Base-by-base conservation (phyloP, 2,113 vertebrate species). In the Bungarus multicinctus region DNA sequence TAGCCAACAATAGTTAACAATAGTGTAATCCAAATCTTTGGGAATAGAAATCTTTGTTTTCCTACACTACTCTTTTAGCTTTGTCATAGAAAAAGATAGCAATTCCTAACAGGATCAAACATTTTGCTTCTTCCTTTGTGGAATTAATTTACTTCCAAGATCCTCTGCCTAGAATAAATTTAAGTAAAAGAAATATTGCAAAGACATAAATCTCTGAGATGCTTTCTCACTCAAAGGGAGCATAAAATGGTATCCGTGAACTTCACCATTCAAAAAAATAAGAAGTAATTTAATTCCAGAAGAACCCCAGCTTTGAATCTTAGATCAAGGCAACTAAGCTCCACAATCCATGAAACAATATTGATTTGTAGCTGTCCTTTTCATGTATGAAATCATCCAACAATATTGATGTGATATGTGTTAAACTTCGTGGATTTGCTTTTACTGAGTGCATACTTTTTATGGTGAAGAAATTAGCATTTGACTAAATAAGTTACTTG, bases 401-500 rank as follows among this genome's bases (percentile, higher is more conserved):
- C 45, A 64, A 43, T 43, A 58, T 34, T 50, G 20, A 47, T 27
- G 9, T n/a, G 69, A 52, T 2, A 39, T 23, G 18, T 55, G 85
- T 94, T 89, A 94, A 88, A 5, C 5, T 50, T 91, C 25, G 3
- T 87, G 12, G 34, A 23, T 85, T 5, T 87, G 86, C 54, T 74
- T 94, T 93, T 87, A 93, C 43, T 4, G 89, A 3, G 85, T 91
- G 55, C 91, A 92, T 30, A 57, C 25, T 94, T 55, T 0, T 53
- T 89, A n/a, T 88, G 22, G 52, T 93, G 94, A 94, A 87, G 18
- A 94, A 43, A n/a, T 81, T 23, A 53, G 20, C 23, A 74, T 94
- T 93, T 74, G 87, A 81, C 27, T 87, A 52, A 92, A 16, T 90
- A 91, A 94, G 53, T 93, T 93, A 93, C 94, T 95, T 93, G 93